A percentile compares a stretch with the other conserved stretches of the same genome.
Conservation (phyloP, 2,113 vertebrate species). For the Bubo blakistoni region DNA sequence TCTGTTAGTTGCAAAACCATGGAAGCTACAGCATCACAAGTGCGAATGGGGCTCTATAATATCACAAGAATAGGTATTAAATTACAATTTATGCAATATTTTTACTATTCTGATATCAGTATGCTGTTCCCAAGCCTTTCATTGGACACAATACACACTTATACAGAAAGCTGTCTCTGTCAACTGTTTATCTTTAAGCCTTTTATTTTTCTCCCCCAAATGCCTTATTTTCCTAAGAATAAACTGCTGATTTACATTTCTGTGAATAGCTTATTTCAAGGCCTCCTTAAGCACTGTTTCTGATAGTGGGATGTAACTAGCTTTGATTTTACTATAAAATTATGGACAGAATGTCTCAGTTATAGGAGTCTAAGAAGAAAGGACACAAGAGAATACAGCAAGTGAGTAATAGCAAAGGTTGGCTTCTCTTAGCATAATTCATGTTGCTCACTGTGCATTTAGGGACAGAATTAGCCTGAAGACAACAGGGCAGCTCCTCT, state of each 20-base stretch:
- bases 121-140: background rate
- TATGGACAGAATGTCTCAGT: background rate
- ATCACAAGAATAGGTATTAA: background rate
- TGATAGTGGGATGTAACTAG: background rate
- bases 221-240: conserved; percentile 10
- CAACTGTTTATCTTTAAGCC: background rate
- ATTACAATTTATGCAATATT: background rate
- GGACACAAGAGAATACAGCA: background rate
- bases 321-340: conserved; percentile 36
- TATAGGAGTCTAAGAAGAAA: background rate
- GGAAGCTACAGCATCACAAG: background rate
- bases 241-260: conserved; percentile 29
- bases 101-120: background rate
- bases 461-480: background rate
- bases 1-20: background rate
- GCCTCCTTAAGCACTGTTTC: conserved; percentile 20
- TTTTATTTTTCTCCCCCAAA: conserved; percentile 1
- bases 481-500: background rate
- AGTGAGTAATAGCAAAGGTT: background rate
- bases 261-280: conserved; percentile 1
- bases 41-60: background rate
- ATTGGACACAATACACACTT: background rate
- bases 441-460: background rate
- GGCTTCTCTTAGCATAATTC: background rate
- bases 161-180: background rate